Evolutionary conservation across 2,113 vertebrate species (phyloP), one percentile per base, ranked within the genome.

Genomic region (Semnopithecus entellus): DNA sequence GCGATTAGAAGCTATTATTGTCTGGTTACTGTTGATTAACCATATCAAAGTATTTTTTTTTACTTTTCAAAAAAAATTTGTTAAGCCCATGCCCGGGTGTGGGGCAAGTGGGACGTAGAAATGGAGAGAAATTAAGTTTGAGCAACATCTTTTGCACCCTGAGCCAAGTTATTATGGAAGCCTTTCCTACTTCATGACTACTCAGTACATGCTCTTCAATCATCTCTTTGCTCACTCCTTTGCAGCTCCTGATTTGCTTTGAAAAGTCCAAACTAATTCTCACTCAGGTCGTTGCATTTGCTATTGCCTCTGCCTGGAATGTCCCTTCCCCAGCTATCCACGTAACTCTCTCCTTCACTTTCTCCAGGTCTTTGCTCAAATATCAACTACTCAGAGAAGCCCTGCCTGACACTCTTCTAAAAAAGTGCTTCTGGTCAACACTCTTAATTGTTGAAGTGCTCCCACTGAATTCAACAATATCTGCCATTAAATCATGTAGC

Each of bases 21-120:
- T 85, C 70, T 89, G 55, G 4, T 92, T 86, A 76, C 55, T 17
- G 30, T 81, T 79, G 27, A 92, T 92, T 90, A 96, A 48, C 10
- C 22, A 7, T 52, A 57, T 66, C 7, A 66, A 43, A 72, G 40
- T 61, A 50, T 23, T 14, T 72, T 20, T 85, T 64, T 23, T 1
- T 27, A 45, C 81, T 25, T 43, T 40, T 18, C 9, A 57, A 9
- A 78, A 68, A 72, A 50, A 80, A 61, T 45, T n/a, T 27, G 27
- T 68, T 38, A 57, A 72, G 2, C 25, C 55, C 43, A 23, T 40
- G 3, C 1, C 25, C 6, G 4, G 17, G 20, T 6, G 45, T 11
- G 45, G 48, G 76, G 30, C 45, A 87, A 84, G 14, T 57, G 30
- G 83, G 43, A 40, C 5, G 17, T 43, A 82, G 22, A 75, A 35